These are phyloP conservation scores for Anguilla pacifica DNA, from an alignment of 2,797 vertebrate species.

Conservation along the genomic window DNA sequence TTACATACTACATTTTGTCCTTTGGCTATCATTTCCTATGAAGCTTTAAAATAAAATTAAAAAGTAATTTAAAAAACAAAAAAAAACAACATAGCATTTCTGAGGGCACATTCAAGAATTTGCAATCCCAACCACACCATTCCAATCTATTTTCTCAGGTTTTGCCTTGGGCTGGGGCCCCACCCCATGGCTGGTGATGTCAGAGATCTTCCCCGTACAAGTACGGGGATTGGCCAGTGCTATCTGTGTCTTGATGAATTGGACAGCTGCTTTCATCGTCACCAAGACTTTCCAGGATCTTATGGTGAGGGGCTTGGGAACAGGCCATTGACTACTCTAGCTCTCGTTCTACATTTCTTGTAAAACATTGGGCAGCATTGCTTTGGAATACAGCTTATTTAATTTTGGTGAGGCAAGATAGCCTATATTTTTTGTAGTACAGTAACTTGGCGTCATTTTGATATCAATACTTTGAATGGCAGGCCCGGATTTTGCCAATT, in stretches of 20 bases:
- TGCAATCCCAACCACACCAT: not conserved
- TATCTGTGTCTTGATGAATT: conserved; percentile 83
- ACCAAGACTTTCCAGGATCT: conserved; percentile 84
- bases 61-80: too few relatives aligned
- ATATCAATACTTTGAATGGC: too few relatives aligned
- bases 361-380: too few relatives aligned
- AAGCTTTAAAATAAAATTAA: too few relatives aligned
- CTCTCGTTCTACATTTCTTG: too few relatives aligned
- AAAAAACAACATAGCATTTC: too few relatives aligned
- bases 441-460: too few relatives aligned
- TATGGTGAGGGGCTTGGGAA: conserved; percentile 68
- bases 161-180: conserved; percentile 90
- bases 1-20: not conserved
- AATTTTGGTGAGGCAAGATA: too few relatives aligned
- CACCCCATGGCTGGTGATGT: conserved; percentile 86
- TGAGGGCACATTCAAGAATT: not conserved
- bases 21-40: not conserved
- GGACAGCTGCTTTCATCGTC: conserved; percentile 82
- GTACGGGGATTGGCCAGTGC: conserved; percentile 77
- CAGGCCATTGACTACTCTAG: too few relatives aligned
- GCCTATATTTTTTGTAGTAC: too few relatives aligned
- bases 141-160: conserved; percentile 61
- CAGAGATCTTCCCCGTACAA: conserved; percentile 84
- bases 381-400: too few relatives aligned
- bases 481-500: too few relatives aligned